These are phyloP conservation scores for Artemisiospiza belli DNA, from an alignment of 2,113 vertebrate species.

Conservation along the genomic window DNA sequence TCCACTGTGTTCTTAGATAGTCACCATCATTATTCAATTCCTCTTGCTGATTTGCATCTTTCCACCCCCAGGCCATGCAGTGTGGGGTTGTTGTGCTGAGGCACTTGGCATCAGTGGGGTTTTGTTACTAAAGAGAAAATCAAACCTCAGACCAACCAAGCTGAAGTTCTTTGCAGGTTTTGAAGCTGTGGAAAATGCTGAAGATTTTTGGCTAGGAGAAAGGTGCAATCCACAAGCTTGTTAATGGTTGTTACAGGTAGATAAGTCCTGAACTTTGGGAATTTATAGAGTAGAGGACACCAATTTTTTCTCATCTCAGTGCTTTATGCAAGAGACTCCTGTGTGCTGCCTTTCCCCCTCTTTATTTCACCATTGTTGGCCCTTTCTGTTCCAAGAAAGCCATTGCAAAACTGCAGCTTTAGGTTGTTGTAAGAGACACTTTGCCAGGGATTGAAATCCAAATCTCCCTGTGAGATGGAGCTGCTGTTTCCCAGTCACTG, in stretches of 20 bases:
- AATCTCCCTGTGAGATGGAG: not conserved
- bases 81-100: conserved; percentile 30
- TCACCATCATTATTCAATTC: conserved; percentile 60
- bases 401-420: not conserved
- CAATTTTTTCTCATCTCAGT: not conserved
- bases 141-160: not conserved
- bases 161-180: not conserved
- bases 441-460: not conserved
- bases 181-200: not conserved
- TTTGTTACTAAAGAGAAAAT: not conserved
- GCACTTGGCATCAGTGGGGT: not conserved
- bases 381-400: not conserved
- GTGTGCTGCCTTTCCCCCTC: not conserved
- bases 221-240: not conserved
- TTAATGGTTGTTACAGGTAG: not conserved
- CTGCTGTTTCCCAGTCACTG: not conserved
- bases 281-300: not conserved
- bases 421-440: not conserved
- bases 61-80: conserved; percentile 12
- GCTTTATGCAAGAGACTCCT: not conserved
- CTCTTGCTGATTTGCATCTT: conserved; percentile 63
- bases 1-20: conserved; percentile 7
- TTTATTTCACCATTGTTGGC: not conserved
- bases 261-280: not conserved
- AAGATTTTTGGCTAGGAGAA: not conserved